A percentile compares a stretch with the other conserved stretches of the same genome.
Evolutionary conservation across 1,140 invertebrate genomes (phyloP).

Genomic region (Holcopasites calliopsidis): DNA sequence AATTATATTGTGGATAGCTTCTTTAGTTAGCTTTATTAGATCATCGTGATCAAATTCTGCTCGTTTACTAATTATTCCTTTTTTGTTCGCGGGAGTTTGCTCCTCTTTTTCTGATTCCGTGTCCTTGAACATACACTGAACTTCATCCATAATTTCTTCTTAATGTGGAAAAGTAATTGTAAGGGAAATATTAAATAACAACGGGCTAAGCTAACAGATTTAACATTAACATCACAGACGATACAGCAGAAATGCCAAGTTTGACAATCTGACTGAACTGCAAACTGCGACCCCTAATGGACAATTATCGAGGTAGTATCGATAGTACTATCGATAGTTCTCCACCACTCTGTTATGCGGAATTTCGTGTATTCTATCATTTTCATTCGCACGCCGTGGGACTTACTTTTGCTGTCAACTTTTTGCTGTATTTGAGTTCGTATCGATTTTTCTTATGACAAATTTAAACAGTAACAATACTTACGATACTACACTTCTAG

Average conservation of each 20-base stretch:
- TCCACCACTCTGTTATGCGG: too few relatives aligned
- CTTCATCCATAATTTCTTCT: neutral
- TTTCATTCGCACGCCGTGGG: neutral
- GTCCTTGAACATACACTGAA: neutral
- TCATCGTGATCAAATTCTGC: conserved; percentile 65
- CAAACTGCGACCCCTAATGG: too few relatives aligned
- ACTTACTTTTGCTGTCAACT: neutral
- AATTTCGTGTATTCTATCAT: conserved; percentile 30
- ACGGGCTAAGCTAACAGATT: too few relatives aligned
- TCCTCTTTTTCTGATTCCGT: neutral
- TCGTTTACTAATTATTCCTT: conserved; percentile 1
- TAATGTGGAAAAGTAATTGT: too few relatives aligned
- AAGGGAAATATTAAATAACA: too few relatives aligned
- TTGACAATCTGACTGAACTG: too few relatives aligned
- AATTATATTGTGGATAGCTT: conserved; percentile 73
- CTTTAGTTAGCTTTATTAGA: conserved; percentile 71
- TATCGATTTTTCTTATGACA: neutral
- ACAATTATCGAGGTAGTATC: too few relatives aligned
- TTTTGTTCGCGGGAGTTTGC: neutral
- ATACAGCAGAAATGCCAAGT: too few relatives aligned
- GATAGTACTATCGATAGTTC: too few relatives aligned
- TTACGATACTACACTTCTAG: neutral
- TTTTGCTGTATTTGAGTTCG: neutral
- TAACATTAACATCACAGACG: too few relatives aligned
- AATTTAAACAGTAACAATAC: neutral